Conservation (phyloP, 2,113 vertebrate species). For the Alosa alosa region DNA sequence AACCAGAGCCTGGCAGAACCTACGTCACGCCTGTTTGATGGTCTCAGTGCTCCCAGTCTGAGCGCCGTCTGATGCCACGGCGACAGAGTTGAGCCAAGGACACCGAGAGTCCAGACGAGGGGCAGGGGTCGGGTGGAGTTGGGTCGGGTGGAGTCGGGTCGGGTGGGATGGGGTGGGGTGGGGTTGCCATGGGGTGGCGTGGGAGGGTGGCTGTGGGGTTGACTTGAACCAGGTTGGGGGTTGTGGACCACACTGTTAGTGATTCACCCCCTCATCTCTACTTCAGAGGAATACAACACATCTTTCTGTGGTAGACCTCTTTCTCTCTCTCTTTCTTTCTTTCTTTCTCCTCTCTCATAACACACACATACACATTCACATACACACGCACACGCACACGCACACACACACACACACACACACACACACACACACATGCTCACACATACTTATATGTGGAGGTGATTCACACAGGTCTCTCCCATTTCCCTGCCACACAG, state of each 20-base stretch:
- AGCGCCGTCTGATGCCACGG: not conserved
- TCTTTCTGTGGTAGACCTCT: not conserved
- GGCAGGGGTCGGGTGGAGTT: not conserved
- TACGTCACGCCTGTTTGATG: constrained; percentile 1
- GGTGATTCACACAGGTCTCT: constrained; percentile 3
- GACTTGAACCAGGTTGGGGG: not conserved
- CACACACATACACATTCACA: not conserved
- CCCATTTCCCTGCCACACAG: not conserved
- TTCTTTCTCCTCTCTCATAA: not conserved
- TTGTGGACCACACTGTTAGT: constrained; percentile 1
- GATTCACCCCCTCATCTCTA: not conserved
- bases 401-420: not conserved
- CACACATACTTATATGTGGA: not conserved
- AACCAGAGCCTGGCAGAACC: not conserved
- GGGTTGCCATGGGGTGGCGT: not conserved
- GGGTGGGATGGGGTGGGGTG: not conserved
- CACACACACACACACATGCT: not conserved
- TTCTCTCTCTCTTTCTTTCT: not conserved
- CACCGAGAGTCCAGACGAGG: not conserved
- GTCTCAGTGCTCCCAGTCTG: not conserved
- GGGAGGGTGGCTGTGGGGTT: not conserved
- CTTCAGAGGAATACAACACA: not conserved
- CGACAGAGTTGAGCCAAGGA: constrained; percentile 11
- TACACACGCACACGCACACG: not conserved
- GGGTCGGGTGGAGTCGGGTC: not conserved